Conservation (phyloP, 2,797 vertebrate genomes). For the Aselliscus stoliczkanus region DNA sequence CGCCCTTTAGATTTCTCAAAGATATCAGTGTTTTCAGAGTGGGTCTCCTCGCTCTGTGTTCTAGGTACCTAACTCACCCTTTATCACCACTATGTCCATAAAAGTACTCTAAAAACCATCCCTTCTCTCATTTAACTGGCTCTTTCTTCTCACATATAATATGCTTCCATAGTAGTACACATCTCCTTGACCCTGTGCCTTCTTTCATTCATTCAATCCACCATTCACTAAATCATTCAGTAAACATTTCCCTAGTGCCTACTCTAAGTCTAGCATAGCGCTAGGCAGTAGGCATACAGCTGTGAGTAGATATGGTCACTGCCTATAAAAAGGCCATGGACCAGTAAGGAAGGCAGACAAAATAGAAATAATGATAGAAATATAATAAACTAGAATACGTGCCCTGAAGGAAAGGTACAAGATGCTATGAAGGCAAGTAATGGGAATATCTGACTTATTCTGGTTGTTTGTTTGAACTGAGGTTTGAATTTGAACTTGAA, state of each 20-base stretch:
- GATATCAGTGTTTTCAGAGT: neutral
- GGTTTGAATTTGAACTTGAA: neutral
- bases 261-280: neutral
- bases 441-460: neutral
- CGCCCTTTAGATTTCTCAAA: neutral
- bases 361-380: neutral
- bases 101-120: neutral
- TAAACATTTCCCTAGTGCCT: neutral
- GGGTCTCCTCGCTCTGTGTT: neutral
- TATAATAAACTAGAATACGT: neutral
- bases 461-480: neutral
- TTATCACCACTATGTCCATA: neutral
- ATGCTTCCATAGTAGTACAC: neutral
- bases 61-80: neutral
- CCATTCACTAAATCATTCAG: neutral
- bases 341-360: neutral
- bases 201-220: neutral
- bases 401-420: neutral
- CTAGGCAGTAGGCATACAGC: neutral
- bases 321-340: neutral
- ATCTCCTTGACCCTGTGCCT: neutral
- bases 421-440: neutral
- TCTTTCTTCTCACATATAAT: neutral
- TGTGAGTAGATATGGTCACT: neutral
- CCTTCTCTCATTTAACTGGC: neutral